Base-by-base conservation (phyloP, 2,888 invertebrate genomes). In the Dicyrtomina minuta region DNA sequence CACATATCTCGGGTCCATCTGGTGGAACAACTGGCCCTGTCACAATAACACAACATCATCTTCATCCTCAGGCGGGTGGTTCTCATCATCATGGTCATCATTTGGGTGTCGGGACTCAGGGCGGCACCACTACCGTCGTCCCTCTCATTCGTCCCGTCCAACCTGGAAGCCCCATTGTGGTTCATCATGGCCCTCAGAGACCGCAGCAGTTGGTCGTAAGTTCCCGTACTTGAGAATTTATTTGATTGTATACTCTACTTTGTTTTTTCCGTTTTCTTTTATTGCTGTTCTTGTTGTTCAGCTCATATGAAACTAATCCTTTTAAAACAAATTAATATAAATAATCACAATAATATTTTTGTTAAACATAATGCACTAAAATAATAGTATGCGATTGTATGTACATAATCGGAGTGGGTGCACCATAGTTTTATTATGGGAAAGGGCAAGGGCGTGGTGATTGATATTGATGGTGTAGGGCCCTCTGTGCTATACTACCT, bases 81-180 rank as follows among this genome's bases (percentile, higher is more conserved):
- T 41, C 44, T 13, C 33, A 66, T 4, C 55, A 33, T 41, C 64
- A 64, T 33, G 26, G 27, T 8, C 55, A 27, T 51, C 33, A 55
- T 10, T 20, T 67, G 8, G 44, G 56, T 5, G 44, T 24, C 26
- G 49, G 22, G 1, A 51, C 60, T 24, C 39, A 66, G 6, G 66
- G 66, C 6, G 56, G 66, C 17, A 43, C 65, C 22, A 49, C 66
- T 13, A 66, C 58, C 1, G 70, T 72, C 46, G 70, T 71, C 0
- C 76, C 77, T 3, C 46, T 78, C 0, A 71, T 78, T 15, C 66
- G 77, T 43, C 78, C 78, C 10, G 75, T 77, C 8, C 78, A 78
- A 60, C 72, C 78, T 10, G 75, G 75, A 55, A 76, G 75, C 70
- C 78, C 78, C 0, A 72, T 77, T 10, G 73, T 78, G 22, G 72